These are phyloP conservation scores for Scaeva pyrastri DNA, from an alignment of 2,888 invertebrate genomes.

Conservation along the genomic window DNA sequence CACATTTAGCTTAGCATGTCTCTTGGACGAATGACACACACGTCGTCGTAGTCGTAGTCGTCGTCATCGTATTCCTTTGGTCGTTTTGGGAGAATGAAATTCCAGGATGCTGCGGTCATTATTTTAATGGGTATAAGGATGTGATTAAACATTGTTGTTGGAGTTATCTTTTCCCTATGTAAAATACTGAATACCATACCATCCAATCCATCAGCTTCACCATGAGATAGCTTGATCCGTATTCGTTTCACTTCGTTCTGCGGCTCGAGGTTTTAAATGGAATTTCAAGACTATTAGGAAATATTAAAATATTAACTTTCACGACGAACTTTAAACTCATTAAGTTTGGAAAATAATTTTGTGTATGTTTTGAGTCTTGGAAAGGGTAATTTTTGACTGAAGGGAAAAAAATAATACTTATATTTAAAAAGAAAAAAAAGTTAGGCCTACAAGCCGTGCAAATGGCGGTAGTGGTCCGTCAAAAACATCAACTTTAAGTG, in stretches of 20 bases:
- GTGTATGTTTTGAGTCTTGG: conserved; percentile 11
- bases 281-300: conserved; percentile 50
- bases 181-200: background rate
- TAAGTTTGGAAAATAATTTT: conserved; percentile 35
- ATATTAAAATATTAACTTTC: conserved; percentile 42
- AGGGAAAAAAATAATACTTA: too few relatives aligned
- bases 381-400: too few relatives aligned
- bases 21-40: conserved; percentile 72
- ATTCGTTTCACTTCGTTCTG: background rate
- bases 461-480: too few relatives aligned
- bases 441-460: too few relatives aligned
- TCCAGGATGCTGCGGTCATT: conserved; percentile 72
- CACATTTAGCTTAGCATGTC: conserved; percentile 70
- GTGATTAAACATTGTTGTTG: conserved; percentile 74
- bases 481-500: too few relatives aligned
- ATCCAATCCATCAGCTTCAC: background rate
- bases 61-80: background rate
- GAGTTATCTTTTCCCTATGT: conserved; percentile 24
- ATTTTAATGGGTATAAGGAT: conserved; percentile 73
- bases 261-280: background rate
- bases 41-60: conserved; percentile 64
- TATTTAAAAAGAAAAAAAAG: too few relatives aligned
- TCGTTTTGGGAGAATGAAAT: conserved; percentile 69
- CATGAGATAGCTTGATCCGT: background rate
- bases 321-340: conserved; percentile 40